phyloP scores from a whole-genome alignment of 2,113 vertebrate species.

The Zapornia atra region DNA sequence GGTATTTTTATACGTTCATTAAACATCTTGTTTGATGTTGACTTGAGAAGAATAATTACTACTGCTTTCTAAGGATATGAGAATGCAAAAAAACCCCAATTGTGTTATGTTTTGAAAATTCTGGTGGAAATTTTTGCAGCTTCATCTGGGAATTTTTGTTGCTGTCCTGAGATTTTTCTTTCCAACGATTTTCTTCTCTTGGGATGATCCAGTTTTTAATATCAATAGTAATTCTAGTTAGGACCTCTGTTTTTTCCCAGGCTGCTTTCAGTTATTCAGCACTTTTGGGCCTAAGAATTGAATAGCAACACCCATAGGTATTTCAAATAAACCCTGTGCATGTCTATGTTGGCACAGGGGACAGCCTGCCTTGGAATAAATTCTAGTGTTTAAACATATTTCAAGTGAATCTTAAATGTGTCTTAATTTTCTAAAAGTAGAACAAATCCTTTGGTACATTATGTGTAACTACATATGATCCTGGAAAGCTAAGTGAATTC shows the following conservation, averaged over 20 bases:
- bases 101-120: background rate
- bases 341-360: background rate
- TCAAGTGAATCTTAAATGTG: background rate
- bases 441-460: background rate
- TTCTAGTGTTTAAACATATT: background rate
- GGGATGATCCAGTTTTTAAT: background rate
- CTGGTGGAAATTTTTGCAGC: background rate
- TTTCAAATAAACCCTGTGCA: background rate
- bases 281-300: background rate
- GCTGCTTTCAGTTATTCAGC: background rate
- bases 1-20: background rate
- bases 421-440: background rate
- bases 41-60: background rate
- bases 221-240: background rate
- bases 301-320: background rate
- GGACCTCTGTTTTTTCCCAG: background rate
- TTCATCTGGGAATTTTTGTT: background rate
- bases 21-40: background rate
- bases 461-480: background rate
- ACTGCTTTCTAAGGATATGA: background rate
- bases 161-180: background rate
- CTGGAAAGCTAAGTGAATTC: background rate
- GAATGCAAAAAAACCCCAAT: background rate
- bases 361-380: background rate
- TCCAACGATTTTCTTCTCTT: background rate